Evolutionary conservation across 2,888 invertebrate species (phyloP), one percentile per base, ranked within the genome.

Genomic region (Chrysodeixis includens): DNA sequence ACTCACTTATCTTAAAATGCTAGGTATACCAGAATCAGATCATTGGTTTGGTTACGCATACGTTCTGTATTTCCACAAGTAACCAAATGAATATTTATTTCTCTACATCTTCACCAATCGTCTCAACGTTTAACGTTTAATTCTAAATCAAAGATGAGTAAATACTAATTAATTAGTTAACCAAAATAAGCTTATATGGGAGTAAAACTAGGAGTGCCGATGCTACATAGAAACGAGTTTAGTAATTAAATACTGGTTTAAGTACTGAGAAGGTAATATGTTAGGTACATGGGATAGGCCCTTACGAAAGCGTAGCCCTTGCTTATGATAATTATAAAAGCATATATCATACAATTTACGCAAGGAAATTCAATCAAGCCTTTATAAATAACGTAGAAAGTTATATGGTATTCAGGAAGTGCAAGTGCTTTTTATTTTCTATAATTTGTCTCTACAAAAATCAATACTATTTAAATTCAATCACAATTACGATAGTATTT

Each of bases 301-400:
- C 74, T 65, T 65, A 58, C 58, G 58, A 73, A 58, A 74, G 69
- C n/a, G 32, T 69, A 73, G 60, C 52, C 60, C 61, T 64, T 53
- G 57, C 65, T 26, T 58, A 40, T 46, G 35, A 46, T 44, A 64
- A 30, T 53, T 56, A 62, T 18, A 69, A 61, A 74, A 58, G 56
- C 20, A n/a, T 56, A 72, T 72, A 67, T 72, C 60, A 63, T 32
- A 68, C 30, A 10, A 57, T 0, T 68, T 68, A 7, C 20, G 46
- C 26, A 64, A 55, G 46, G 16, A 16, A 60, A n/a, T 44, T 67
- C 54, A 53, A 56, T 51, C 54, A 56, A 57, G 12, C 46, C 46
- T 44, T 55, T 60, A 16, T 20, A 46, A 46, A 49, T 20, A 9
- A 49, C 18, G 1, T 20, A 20, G 46, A 49, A 49, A 49, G 46